These are phyloP conservation scores for Drosophila differens DNA, from an alignment of 2,888 invertebrate species.

Conservation along the genomic window DNA sequence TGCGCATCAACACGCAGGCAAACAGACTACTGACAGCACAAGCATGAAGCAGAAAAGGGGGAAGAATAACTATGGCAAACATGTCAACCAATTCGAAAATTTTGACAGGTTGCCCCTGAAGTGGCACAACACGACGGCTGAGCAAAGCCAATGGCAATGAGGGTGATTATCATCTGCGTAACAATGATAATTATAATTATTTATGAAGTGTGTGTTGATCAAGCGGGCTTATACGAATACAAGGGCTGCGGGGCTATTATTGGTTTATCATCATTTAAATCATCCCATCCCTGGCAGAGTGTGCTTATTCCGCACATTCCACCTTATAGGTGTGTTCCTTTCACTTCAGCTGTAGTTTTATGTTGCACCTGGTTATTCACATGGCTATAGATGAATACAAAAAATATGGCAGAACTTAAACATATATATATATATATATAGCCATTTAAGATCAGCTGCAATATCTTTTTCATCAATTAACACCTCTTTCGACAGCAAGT, in stretches of 20 bases:
- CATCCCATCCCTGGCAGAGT: background rate
- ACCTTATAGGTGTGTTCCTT: background rate
- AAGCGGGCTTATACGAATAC: constrained; percentile 20
- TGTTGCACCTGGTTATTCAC: constrained; percentile 14
- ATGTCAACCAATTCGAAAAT: constrained; percentile 69
- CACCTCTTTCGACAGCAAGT: background rate
- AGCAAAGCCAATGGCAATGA: constrained; percentile 38
- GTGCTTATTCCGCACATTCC: background rate
- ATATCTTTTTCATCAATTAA: background rate
- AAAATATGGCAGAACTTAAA: background rate
- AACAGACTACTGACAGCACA: constrained; percentile 19
- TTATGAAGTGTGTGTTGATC: constrained; percentile 25
- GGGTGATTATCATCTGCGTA: constrained; percentile 26
- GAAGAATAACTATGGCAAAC: constrained; percentile 59
- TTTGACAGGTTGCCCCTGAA: constrained; percentile 74
- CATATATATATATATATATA: background rate
- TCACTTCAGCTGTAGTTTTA: constrained; percentile 13
- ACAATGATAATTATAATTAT: constrained; percentile 36
- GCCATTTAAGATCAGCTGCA: background rate
- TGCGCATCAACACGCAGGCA: constrained; percentile 44
- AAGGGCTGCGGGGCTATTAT: constrained; percentile 44
- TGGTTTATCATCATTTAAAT: constrained; percentile 54
- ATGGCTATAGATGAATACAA: background rate
- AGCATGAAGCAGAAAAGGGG: background rate
- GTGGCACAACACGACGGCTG: constrained; percentile 51